A percentile compares a stretch with the other conserved stretches of the same genome.
phyloP scores from a whole-genome alignment of 1,140 invertebrate genomes.

The Drosophila oshimai region DNA sequence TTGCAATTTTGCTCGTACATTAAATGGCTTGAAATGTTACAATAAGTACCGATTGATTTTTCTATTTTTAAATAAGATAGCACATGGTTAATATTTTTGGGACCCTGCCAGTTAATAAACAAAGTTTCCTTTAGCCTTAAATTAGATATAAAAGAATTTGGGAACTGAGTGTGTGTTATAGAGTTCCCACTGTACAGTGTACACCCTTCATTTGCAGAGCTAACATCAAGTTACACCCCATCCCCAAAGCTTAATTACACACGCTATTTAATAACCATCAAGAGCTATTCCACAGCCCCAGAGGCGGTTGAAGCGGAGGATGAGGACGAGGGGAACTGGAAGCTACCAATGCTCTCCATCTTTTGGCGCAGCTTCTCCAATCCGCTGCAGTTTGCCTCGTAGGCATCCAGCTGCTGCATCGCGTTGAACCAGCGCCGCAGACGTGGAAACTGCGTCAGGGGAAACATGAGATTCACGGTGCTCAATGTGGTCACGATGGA shows the following conservation, averaged over 20 bases:
- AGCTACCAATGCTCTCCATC: conserved; percentile 59
- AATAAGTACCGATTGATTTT: too few relatives aligned
- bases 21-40: too few relatives aligned
- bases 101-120: too few relatives aligned
- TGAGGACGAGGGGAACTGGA: conserved; percentile 56
- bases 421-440: conserved; percentile 60
- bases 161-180: not conserved
- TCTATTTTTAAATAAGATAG: too few relatives aligned
- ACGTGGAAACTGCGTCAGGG: conserved; percentile 63
- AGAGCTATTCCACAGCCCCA: not conserved
- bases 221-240: not conserved
- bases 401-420: conserved; percentile 68
- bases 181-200: not conserved
- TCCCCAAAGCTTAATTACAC: not conserved
- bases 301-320: too few relatives aligned
- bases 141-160: too few relatives aligned
- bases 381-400: conserved; percentile 56
- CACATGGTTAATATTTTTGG: too few relatives aligned
- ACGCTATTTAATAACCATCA: not conserved
- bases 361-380: conserved; percentile 59
- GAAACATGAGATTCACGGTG: conserved; percentile 81
- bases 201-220: not conserved
- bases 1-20: too few relatives aligned
- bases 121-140: too few relatives aligned
- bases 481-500: conserved; percentile 80